These are phyloP conservation scores for Eptesicus fuscus DNA, from an alignment of 2,113 vertebrate genomes.

Conservation along the genomic window DNA sequence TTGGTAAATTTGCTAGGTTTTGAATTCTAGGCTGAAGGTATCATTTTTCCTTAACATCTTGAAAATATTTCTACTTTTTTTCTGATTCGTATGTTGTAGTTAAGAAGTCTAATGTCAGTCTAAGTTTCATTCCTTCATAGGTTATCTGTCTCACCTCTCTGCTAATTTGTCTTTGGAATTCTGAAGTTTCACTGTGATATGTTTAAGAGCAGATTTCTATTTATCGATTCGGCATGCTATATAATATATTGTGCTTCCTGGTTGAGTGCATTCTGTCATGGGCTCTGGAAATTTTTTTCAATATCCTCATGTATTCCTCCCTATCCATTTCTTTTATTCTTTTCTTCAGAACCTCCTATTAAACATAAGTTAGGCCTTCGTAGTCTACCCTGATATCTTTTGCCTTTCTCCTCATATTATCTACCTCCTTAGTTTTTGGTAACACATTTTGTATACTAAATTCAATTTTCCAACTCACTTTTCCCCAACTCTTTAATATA, in stretches of 20 bases:
- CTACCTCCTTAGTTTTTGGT: neutral
- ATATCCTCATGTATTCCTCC: neutral
- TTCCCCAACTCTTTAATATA: neutral
- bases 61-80: neutral
- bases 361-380: neutral
- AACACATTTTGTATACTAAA: neutral
- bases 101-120: neutral
- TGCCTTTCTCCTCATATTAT: neutral
- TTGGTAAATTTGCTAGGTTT: neutral
- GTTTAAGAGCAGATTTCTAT: neutral
- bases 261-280: neutral
- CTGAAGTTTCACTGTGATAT: neutral
- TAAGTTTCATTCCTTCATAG: neutral
- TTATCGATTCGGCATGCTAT: neutral
- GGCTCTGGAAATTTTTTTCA: neutral
- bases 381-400: neutral
- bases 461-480: neutral
- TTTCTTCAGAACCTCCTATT: neutral
- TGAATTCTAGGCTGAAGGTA: neutral
- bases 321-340: neutral
- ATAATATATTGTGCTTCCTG: neutral
- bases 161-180: neutral
- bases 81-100: neutral
- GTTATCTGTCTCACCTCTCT: neutral
- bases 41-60: neutral